Base-by-base conservation (phyloP, 2,888 invertebrate genomes). In the Spisula solida region DNA sequence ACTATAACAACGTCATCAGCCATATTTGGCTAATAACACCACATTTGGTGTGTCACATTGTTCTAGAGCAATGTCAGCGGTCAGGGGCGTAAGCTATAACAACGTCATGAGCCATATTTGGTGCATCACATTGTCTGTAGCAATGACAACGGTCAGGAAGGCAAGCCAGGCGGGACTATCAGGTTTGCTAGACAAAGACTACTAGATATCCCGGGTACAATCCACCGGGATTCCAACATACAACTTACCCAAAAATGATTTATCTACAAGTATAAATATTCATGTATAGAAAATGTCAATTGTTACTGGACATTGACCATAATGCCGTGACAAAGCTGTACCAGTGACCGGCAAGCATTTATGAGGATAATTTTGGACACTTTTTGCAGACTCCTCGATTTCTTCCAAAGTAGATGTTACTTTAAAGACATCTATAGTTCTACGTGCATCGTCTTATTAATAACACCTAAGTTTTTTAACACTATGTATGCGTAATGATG, bases 181-280 rank as follows among this genome's bases (percentile, higher is more conserved):
- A 75, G 14, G 25, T 25, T 25, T 66, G 25, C 60, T 20, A 70
- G 70, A 8, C 31, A 8, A 31, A 14, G 4, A 34, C 34, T 31
- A 75, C 34, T 31, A 34, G 29, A 4, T 12, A 75, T 16, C 75
- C n/a, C 10, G 16, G 41, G 1, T 75, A 2, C 25, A 75, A 34
- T 5, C 18, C 14, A 34, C 31, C 75, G 16, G 14, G 75, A 34
- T 31, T 70, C 4, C 16, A 31, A 75, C 34, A 75, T 18, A 34
- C 31, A 75, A 75, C 75, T 75, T 75, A 75, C 75, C 75, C 14
- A 75, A 75, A 75, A 75, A 31, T 6, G 75, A 31, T 75, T 34
- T 75, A 31, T 75, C 75, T 75, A 75, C 75, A 75, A 75, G 29
- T 18, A 31, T 34, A 75, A 75, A 75, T 75, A 34, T 31, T 75